These are phyloP conservation scores for Panagrolaimus sp. DNA, from an alignment of 1,140 invertebrate genomes.

Conservation along the genomic window DNA sequence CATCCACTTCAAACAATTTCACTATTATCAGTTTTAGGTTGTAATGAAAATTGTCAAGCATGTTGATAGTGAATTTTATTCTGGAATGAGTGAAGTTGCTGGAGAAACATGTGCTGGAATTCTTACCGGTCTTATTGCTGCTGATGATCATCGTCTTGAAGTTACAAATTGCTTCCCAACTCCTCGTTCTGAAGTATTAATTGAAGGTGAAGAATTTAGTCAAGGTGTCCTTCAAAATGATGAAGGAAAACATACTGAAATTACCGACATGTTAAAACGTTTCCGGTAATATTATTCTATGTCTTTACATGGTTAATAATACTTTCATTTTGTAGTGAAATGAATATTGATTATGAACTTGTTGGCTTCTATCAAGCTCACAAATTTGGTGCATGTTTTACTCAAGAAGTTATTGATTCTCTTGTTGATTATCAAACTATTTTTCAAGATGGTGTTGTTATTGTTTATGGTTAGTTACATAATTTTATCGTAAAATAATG, in stretches of 20 bases:
- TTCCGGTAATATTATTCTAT: constrained; percentile 33
- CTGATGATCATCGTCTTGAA: constrained; percentile 79
- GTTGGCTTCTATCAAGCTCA: constrained; percentile 96
- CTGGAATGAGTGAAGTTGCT: constrained; percentile 65
- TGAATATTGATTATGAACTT: constrained; percentile 97
- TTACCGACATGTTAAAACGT: constrained; percentile 51
- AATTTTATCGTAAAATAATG: neutral
- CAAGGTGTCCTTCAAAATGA: constrained; percentile 67
- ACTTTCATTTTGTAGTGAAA: constrained; percentile 64
- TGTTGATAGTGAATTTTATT: constrained; percentile 80
- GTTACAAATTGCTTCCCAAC: constrained; percentile 69
- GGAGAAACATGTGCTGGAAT: constrained; percentile 93
- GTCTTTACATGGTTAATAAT: too few relatives aligned
- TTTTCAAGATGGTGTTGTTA: constrained; percentile 94
- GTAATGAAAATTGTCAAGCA: constrained; percentile 99
- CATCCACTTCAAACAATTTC: neutral
- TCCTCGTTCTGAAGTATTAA: constrained; percentile 55
- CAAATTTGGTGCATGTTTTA: constrained; percentile 91
- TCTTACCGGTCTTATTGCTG: constrained; percentile 76
- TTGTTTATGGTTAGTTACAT: constrained; percentile 76
- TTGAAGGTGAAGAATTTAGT: constrained; percentile 42
- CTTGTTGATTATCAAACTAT: constrained; percentile 96
- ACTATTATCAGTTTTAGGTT: constrained; percentile 67
- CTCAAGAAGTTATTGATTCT: constrained; percentile 73
- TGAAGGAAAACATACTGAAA: constrained; percentile 75